Evolutionary conservation across 2,797 vertebrate species (phyloP).

Genomic region (Leptoclinus maculatus): DNA sequence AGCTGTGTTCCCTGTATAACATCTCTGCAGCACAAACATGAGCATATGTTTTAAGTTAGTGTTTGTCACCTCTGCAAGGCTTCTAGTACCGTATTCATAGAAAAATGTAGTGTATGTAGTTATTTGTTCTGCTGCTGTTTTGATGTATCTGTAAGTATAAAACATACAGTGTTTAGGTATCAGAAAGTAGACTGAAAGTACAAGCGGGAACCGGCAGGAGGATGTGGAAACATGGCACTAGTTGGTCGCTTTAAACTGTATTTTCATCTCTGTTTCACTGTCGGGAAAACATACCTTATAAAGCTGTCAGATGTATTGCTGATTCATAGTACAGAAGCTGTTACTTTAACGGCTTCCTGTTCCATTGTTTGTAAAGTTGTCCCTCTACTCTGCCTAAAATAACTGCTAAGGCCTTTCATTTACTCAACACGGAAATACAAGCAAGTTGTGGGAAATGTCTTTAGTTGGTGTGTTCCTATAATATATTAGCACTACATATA

Average conservation of each 20-base stretch:
- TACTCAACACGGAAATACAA: constrained; percentile 1
- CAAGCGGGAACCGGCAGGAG: not conserved
- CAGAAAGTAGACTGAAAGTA: not conserved
- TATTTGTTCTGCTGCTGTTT: not conserved
- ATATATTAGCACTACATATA: not conserved
- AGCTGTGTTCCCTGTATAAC: not conserved
- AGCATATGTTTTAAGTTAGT: not conserved
- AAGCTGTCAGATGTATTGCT: constrained; percentile 9
- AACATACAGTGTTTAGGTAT: constrained; percentile 8
- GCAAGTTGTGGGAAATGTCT: not conserved
- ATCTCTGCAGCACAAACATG: not conserved
- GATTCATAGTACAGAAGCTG: constrained; percentile 9
- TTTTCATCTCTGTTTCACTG: not conserved
- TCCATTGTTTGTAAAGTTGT: constrained; percentile 13
- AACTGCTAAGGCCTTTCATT: constrained; percentile 10
- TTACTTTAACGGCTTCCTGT: constrained; percentile 23
- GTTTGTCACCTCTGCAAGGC: not conserved
- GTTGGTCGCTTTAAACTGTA: constrained; percentile 6
- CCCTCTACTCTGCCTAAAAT: constrained; percentile 15
- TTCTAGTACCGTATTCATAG: not conserved
- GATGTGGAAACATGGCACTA: not conserved
- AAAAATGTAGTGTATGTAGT: not conserved
- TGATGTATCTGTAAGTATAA: not conserved
- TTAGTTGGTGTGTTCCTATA: not conserved
- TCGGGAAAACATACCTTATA: constrained; percentile 4